Evolutionary conservation across 2,888 invertebrate species (phyloP), one percentile per base, ranked within the genome.

Genomic region (Chalcosyrphus nemorum): DNA sequence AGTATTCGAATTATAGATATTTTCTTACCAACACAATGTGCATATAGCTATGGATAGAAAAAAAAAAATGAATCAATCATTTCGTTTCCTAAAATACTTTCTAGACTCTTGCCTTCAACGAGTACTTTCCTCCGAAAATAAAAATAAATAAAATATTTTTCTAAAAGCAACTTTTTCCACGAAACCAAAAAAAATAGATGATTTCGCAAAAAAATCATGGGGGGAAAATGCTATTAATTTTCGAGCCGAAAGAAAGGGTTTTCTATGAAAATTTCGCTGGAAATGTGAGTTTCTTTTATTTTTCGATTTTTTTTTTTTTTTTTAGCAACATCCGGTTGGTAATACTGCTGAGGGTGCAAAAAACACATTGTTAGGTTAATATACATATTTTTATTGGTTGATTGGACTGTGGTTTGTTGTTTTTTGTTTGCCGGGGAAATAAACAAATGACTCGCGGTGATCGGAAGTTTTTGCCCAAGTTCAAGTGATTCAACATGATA

Each of bases 361-460:
- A 82, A 57, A 52, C 63, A 63, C 50, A 68, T 70, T 71, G 76
- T 66, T 72, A 70, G 47, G 76, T 66, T 65, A n/a, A n/a, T n/a
- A n/a, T n/a, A 76, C 77, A 76, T 70, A 63, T 72, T 70, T 77
- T 84, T 84, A 84, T 84, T 84, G 66, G 74, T 82, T 78, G 68
- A 84, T 84, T 77, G 78, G 78, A 63, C 72, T 72, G 50, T 35
- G 68, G 72, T 29, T 66, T 29, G 45, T 43, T 50, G 45, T 57
- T 52, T 57, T 52, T 52, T 27, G 17, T 11, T 72, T 72, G 56
- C 6, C 6, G 19, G 52, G 56, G 57, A 70, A 43, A 32, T 71
- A 59, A 52, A 66, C 57, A 72, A 54, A 52, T 71, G 45, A 72
- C 27, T 35, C 17, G 43, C 38, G 24, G 27, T 43, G 45, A 66